Evolutionary conservation across 2,888 invertebrate genomes (phyloP), one percentile per base, ranked within the genome.

Genomic region (Agonopterix subpropinquella): DNA sequence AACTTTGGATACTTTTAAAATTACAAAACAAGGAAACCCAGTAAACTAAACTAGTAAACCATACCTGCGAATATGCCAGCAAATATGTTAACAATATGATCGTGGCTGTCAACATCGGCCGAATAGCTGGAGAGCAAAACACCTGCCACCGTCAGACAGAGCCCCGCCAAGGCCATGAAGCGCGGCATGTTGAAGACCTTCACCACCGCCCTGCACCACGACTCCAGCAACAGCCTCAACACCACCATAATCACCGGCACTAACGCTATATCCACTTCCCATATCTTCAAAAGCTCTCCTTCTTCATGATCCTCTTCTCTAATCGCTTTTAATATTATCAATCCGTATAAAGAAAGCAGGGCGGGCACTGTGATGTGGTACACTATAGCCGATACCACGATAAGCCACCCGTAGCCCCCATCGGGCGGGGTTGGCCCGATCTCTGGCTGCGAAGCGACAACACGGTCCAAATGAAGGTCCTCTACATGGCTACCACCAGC

Each of bases 321-420:
- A 44, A 89, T 80, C 8, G 85, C 78, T 60, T 89, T 90, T 45
- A 91, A 64, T 53, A 91, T 80, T 43, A 91, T 77, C 42, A 91
- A 70, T 43, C 91, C 91, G 65, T 90, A 91, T 47, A 89, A 75
- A 39, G 88, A 80, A n/a, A 89, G 62, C 49, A 91, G 58, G 48
- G 89, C 85, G 11, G 91, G 91, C 41, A 91, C 84, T n/a, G 90
- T 78, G 64, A 91, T 88, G 75, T 92, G 90, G 66, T 92, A 90
- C 56, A 91, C 76, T 55, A 89, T 77, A 36, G 91, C 89, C 10
- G 90, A 89, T 41, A 88, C 62, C 47, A 92, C 88, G 57, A 92
- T 89, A 45, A 92, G 63, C 92, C 92, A 93, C 0, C 92, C 92
- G 62, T 91, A 92, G 2, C 92, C 92, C 0, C 92, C 92, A 62